Base-by-base conservation (phyloP, 2,113 vertebrate species). In the Urocitellus parryii region DNA sequence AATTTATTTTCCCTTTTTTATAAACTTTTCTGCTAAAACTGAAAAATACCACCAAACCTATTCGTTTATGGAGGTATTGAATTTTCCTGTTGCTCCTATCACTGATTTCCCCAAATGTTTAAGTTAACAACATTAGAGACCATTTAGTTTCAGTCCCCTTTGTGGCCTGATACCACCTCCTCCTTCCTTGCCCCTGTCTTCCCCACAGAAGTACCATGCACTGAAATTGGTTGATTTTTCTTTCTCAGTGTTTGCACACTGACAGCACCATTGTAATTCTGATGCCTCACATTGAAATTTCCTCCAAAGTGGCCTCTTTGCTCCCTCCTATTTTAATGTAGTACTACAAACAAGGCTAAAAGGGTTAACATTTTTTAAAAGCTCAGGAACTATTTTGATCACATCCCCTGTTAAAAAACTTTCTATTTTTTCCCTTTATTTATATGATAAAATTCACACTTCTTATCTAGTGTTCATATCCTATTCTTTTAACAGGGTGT, bases 11-110 rank as follows among this genome's bases (percentile, higher is more conserved):
- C 32, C 24, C 4, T 34, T 90, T 65, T 56, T 86, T 48, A 56
- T 86, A 74, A 95, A 89, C 14, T 93, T 91, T 78, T 20, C 48
- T 91, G 5, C 22, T 91, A 83, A 97, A 91, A 80, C 48, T 63
- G 27, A 95, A 96, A 89, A 27, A 67, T 22, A 93, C 48, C 56
- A 32, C 18, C 29, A 81, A 32, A 9, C 24, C 32, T 87, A 37
- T 7, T 13, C 24, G 65, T 94, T 63, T 88, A 83, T 4, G 10
- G 11, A 80, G 7, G 1, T 5, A 83, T 8, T 73, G 32, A 61
- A 73, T 80, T 92, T 96, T 92, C 51, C 67, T 92, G 42, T 65
- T 63, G 37, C 65, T 93, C 12, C 51, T 91, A 70, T 94, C 70
- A 53, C 32, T 86, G 51, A 58, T 79, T 93, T 91, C 17, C 68